Evolutionary conservation across 2,797 vertebrate species (phyloP).

Genomic region (Falco berigora): DNA sequence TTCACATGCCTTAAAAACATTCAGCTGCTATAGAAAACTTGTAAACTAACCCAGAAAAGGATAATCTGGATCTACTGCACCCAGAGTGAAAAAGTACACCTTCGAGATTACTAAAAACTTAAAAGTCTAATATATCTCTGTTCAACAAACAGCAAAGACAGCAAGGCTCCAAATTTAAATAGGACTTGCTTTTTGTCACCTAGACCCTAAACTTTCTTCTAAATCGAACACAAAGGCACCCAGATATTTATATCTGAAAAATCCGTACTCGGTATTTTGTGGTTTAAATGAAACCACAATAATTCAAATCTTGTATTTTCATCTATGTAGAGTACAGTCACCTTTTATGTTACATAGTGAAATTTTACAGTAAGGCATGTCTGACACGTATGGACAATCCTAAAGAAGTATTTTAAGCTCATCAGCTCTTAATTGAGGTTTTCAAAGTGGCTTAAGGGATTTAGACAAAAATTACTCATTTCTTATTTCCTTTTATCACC

Average conservation of each 20-base stretch:
- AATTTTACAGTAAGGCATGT: background rate
- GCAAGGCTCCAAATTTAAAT: background rate
- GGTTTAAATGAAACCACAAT: background rate
- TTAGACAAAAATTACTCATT: constrained; percentile 13
- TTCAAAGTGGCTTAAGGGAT: background rate
- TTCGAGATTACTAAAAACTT: background rate
- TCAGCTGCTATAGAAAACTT: background rate
- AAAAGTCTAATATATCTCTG: background rate
- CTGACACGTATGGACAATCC: background rate
- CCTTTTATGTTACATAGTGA: background rate
- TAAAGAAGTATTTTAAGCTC: background rate
- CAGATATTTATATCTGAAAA: background rate
- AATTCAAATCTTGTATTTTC: background rate
- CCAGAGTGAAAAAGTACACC: background rate
- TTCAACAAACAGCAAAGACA: background rate
- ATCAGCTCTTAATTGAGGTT: constrained; percentile 23
- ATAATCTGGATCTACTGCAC: background rate
- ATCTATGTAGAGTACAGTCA: background rate
- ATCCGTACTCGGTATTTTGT: background rate
- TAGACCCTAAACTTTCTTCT: background rate
- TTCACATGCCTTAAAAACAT: background rate
- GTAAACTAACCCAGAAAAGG: background rate
- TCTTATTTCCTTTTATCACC: background rate
- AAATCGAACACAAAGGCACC: background rate
- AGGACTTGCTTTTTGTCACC: background rate